Conservation (phyloP, 2,888 invertebrate genomes). For the Brachyopa scutellaris region DNA sequence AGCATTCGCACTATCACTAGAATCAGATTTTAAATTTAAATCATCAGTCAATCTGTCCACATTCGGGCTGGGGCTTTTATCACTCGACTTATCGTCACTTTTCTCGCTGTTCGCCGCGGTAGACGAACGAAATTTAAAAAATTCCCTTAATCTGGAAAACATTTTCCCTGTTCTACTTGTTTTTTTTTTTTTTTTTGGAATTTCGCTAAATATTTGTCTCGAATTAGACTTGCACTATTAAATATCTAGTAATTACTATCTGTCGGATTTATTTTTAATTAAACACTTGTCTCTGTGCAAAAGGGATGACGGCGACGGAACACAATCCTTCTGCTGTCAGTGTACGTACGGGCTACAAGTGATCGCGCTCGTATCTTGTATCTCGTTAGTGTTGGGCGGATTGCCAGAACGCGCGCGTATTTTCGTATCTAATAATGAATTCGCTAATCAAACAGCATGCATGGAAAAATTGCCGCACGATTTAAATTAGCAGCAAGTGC, state of each 20-base stretch:
- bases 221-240: constrained; percentile 61
- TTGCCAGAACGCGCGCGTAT: constrained; percentile 53
- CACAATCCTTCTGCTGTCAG: constrained; percentile 17
- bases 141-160: constrained; percentile 80
- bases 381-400: constrained; percentile 38
- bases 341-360: no score
- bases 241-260: constrained; percentile 65
- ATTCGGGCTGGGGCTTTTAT: no score
- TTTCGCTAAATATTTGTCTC: constrained; percentile 73
- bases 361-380: no score
- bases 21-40: constrained; percentile 54
- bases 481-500: constrained; percentile 58
- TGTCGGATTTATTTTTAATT: constrained; percentile 66
- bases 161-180: no score
- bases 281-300: constrained; percentile 53
- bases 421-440: constrained; percentile 66
- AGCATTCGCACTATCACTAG: constrained; percentile 35
- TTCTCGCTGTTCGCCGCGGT: constrained; percentile 47
- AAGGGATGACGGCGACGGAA: not conserved
- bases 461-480: constrained; percentile 69
- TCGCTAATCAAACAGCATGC: constrained; percentile 57
- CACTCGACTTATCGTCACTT: constrained; percentile 31
- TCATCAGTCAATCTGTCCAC: no score
- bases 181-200: not conserved
- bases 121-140: constrained; percentile 77